phyloP scores from a whole-genome alignment of 2,797 vertebrate species.

The Decapterus maruadsi region DNA sequence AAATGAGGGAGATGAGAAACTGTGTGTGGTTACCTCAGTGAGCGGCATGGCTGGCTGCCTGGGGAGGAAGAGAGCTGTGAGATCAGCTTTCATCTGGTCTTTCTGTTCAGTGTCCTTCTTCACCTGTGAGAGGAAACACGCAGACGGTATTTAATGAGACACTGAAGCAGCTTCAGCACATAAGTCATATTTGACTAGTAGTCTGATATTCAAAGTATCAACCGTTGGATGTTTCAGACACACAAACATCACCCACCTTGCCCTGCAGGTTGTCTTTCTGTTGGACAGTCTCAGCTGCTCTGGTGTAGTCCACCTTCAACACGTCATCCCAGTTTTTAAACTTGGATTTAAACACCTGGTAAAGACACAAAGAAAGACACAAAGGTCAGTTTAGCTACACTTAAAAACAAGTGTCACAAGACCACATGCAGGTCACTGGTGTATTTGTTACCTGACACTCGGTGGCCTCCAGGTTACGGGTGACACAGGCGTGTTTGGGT shows the following conservation, averaged over 20 bases:
- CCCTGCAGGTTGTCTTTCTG: constrained; percentile 87
- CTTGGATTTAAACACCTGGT: constrained; percentile 96
- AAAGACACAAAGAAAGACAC: too few relatives aligned
- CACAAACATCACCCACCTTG: constrained; percentile 81
- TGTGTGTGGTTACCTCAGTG: constrained; percentile 74
- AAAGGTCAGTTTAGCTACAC: too few relatives aligned
- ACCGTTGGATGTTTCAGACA: background rate
- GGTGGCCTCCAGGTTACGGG: constrained; percentile 95
- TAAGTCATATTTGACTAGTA: background rate
- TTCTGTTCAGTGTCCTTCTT: constrained; percentile 94
- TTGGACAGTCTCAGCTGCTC: constrained; percentile 92
- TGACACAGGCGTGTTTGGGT: constrained; percentile 93
- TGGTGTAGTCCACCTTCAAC: constrained; percentile 95
- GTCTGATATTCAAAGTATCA: background rate
- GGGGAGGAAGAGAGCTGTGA: constrained; percentile 96
- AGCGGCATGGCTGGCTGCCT: constrained; percentile 95
- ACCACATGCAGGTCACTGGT: background rate
- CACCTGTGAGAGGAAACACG: constrained; percentile 74
- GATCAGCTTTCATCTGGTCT: constrained; percentile 97
- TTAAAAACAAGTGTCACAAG: too few relatives aligned
- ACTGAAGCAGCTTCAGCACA: background rate
- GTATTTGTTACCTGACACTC: constrained; percentile 90
- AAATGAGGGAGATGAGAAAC: background rate
- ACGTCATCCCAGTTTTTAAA: constrained; percentile 99
- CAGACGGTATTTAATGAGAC: too few relatives aligned